These are phyloP conservation scores for Cantharis lateralis DNA, from an alignment of 2,888 invertebrate species.

Conservation along the genomic window DNA sequence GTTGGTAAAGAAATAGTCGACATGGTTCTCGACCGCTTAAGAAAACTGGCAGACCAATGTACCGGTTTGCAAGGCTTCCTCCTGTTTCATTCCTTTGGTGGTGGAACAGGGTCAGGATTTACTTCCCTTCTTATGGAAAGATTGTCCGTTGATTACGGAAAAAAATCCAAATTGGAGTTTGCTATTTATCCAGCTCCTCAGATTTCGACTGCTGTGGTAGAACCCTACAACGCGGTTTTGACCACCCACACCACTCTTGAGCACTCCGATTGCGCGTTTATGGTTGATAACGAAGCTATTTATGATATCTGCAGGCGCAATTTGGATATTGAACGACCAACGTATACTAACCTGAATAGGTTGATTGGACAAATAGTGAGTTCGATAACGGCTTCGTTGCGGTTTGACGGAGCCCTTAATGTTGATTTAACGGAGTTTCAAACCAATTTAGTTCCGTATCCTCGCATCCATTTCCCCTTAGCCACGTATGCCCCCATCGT, in stretches of 20 bases:
- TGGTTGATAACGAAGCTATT: slow-evolving; percentile 57
- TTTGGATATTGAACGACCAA: slow-evolving; percentile 65
- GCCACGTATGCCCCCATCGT: slow-evolving; percentile 63
- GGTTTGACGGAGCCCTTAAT: slow-evolving; percentile 65
- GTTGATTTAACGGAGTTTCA: slow-evolving; percentile 67
- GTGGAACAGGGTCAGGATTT: slow-evolving; percentile 90
- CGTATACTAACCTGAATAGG: slow-evolving; percentile 69
- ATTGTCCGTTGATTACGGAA: slow-evolving; percentile 86
- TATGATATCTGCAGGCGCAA: slow-evolving; percentile 64
- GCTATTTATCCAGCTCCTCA: slow-evolving; percentile 90
- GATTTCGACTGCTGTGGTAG: slow-evolving; percentile 58
- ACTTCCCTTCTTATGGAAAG: slow-evolving; percentile 91
- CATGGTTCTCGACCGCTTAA: slow-evolving; percentile 67
- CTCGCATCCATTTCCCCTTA: slow-evolving; percentile 66
- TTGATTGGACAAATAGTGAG: slow-evolving; percentile 62
- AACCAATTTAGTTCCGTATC: slow-evolving; percentile 63
- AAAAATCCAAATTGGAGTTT: slow-evolving; percentile 59
- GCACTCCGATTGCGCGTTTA: slow-evolving; percentile 66
- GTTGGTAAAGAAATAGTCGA: slow-evolving; percentile 75
- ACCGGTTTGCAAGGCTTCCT: slow-evolving; percentile 81
- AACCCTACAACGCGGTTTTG: slow-evolving; percentile 67
- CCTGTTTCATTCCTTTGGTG: slow-evolving; percentile 91
- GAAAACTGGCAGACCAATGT: slow-evolving; percentile 76
- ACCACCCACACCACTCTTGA: slow-evolving; percentile 66
- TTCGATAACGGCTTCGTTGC: slow-evolving; percentile 64